Evolutionary conservation across 2,113 vertebrate species (phyloP).

Genomic region (Psittacula cyanocephala): DNA sequence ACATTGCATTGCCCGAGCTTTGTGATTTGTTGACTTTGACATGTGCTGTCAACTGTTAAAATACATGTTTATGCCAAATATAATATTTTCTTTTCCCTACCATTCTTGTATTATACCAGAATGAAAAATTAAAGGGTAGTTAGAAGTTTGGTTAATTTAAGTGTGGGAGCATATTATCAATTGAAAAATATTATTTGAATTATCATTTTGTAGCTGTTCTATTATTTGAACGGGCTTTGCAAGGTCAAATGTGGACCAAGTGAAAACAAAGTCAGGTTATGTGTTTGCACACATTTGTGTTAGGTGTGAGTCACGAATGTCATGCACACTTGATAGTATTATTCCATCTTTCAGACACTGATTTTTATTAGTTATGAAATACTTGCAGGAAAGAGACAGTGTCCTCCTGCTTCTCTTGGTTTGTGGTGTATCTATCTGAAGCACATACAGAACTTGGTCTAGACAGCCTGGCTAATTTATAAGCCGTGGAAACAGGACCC

Average conservation of each 20-base stretch:
- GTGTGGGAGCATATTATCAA: background rate
- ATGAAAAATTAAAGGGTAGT: background rate
- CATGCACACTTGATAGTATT: background rate
- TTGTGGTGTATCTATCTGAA: background rate
- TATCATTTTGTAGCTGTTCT: background rate
- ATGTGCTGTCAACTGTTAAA: background rate
- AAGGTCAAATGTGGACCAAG: background rate
- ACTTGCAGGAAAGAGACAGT: background rate
- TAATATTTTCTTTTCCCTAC: background rate
- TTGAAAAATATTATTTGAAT: background rate
- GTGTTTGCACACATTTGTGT: background rate
- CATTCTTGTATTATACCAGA: background rate
- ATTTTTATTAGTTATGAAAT: background rate
- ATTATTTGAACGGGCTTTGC: background rate
- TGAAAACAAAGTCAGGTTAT: background rate
- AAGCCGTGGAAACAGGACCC: background rate
- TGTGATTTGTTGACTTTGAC: background rate
- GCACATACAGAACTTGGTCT: background rate
- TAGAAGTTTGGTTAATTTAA: background rate
- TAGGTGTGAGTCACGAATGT: background rate
- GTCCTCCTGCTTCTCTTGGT: background rate
- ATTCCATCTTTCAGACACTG: background rate
- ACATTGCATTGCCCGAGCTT: background rate
- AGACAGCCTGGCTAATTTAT: background rate
- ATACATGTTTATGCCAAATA: background rate